A percentile compares a stretch with the other conserved stretches of the same genome.
Evolutionary conservation across 1,140 invertebrate genomes (phyloP).

Genomic region (Carcinoscorpius rotundicauda): DNA sequence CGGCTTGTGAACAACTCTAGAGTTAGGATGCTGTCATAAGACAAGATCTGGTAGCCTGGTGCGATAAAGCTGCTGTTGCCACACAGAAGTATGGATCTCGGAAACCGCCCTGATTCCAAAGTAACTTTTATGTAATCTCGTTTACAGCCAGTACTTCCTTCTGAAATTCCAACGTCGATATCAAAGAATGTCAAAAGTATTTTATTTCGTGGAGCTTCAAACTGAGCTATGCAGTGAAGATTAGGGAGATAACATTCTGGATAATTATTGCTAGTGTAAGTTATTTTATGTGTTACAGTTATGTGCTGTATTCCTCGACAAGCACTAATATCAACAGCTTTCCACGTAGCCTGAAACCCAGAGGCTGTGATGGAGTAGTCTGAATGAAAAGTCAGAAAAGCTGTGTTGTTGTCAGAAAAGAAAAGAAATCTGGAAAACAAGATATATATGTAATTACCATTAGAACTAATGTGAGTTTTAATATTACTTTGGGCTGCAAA

Average conservation of each 20-base stretch:
- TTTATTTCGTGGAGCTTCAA: conserved; percentile 32
- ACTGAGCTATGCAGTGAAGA: conserved; percentile 41
- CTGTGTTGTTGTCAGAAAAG: conserved; percentile 46
- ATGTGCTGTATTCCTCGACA: conserved; percentile 32
- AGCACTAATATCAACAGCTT: conserved; percentile 48
- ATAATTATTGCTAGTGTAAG: conserved; percentile 49
- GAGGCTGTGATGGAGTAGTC: conserved; percentile 51
- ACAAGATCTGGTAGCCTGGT: background rate
- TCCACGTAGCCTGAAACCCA: conserved; percentile 53
- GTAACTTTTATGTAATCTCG: no score
- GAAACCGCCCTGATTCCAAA: no score
- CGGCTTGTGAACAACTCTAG: background rate
- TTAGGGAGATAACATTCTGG: conserved; percentile 49
- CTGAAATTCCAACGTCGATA: conserved; percentile 34
- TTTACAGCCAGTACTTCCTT: no score
- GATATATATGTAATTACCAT: no score
- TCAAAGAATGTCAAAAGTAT: conserved; percentile 47
- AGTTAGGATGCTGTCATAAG: background rate
- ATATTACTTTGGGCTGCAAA: no score
- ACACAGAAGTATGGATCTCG: background rate
- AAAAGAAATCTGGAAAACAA: conserved; percentile 39
- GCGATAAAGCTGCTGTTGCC: background rate
- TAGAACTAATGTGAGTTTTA: no score
- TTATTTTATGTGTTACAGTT: no score
- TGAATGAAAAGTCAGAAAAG: conserved; percentile 49